These are phyloP conservation scores for Pocota personata DNA, from an alignment of 2,888 invertebrate genomes.

Conservation along the genomic window DNA sequence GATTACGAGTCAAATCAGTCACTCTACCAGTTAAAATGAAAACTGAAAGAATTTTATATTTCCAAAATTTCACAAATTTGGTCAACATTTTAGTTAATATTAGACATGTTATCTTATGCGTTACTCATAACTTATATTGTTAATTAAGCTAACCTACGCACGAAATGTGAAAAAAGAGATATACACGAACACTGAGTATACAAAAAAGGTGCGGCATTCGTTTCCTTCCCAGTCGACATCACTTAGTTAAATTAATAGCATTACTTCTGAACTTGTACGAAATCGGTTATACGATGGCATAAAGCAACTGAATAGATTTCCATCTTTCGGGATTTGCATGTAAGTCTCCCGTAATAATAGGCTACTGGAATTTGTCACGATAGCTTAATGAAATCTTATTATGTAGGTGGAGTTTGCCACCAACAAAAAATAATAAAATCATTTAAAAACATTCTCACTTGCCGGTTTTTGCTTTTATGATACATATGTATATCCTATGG, in stretches of 20 bases:
- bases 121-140: not conserved
- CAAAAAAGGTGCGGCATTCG: constrained; percentile 34
- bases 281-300: constrained; percentile 50
- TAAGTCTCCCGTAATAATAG: constrained; percentile 26
- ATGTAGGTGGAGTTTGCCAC: not conserved
- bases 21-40: no score
- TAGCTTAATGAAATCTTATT: constrained; percentile 40
- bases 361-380: constrained; percentile 42
- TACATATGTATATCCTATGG: not conserved
- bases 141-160: constrained; percentile 26
- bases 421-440: not conserved
- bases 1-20: no score
- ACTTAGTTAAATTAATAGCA: constrained; percentile 62
- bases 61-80: not conserved
- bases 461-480: not conserved
- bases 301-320: constrained; percentile 49
- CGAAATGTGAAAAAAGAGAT: constrained; percentile 3
- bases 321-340: constrained; percentile 54
- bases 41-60: not conserved
- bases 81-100: not conserved
- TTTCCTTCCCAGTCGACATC: constrained; percentile 33
- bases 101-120: not conserved
- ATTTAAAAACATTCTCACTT: not conserved
- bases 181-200: constrained; percentile 3
- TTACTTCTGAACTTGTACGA: constrained; percentile 41